Evolutionary conservation across 2,888 invertebrate species (phyloP).

Genomic region (Polydrusus pterygomalis): DNA sequence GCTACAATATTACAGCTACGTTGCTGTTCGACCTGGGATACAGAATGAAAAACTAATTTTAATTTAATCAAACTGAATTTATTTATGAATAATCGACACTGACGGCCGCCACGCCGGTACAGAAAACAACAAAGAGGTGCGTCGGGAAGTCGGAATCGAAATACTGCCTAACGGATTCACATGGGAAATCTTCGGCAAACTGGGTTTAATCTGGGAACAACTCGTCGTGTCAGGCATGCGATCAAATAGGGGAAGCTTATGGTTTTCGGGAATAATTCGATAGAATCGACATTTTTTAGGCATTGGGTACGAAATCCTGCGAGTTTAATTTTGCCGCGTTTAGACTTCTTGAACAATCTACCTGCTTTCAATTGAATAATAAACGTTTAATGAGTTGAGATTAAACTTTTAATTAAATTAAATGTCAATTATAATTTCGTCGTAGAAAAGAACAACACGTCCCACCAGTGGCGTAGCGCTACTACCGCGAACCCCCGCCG

Average conservation of each 20-base stretch:
- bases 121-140: slow-evolving; percentile 7
- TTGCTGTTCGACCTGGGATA: too few relatives aligned
- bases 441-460: too few relatives aligned
- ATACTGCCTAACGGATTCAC: slow-evolving; percentile 58
- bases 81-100: slow-evolving; percentile 5
- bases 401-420: too few relatives aligned
- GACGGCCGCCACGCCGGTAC: slow-evolving; percentile 1
- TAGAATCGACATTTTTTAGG: slow-evolving; percentile 28
- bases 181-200: slow-evolving; percentile 57
- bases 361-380: too few relatives aligned
- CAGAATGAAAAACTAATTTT: background rate
- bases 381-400: too few relatives aligned
- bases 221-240: background rate
- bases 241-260: slow-evolving; percentile 28
- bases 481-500: too few relatives aligned
- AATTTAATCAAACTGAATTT: background rate
- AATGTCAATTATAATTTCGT: too few relatives aligned
- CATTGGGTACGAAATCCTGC: background rate
- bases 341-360: too few relatives aligned
- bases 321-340: background rate
- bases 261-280: slow-evolving; percentile 39
- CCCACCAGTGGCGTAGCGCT: too few relatives aligned
- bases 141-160: slow-evolving; percentile 4
- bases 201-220: slow-evolving; percentile 18
- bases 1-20: too few relatives aligned